Percentiles rank a stretch among this genome's conserved stretches.
Evolutionary conservation across 2,888 invertebrate species (phyloP).

Genomic region (Allacma fusca): DNA sequence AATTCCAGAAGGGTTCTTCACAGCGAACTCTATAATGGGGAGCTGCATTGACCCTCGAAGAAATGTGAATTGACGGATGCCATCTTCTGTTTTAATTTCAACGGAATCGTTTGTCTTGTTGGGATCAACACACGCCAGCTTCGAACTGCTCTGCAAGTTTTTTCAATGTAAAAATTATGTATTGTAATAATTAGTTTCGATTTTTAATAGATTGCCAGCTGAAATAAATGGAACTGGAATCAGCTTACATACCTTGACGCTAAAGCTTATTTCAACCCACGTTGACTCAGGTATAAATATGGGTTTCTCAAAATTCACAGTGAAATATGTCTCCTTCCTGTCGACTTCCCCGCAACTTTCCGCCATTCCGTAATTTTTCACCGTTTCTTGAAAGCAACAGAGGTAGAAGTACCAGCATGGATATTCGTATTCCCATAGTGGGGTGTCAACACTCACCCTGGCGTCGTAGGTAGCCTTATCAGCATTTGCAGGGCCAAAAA

Average conservation of each 20-base stretch:
- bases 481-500: neutral
- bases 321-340: neutral
- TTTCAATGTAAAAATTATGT: too few relatives aligned
- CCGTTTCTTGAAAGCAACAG: neutral
- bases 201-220: too few relatives aligned
- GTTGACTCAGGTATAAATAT: neutral
- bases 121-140: neutral
- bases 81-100: neutral
- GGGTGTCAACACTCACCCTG: neutral
- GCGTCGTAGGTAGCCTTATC: neutral
- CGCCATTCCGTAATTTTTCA: neutral
- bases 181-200: too few relatives aligned
- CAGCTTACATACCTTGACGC: neutral
- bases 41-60: neutral
- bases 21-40: neutral
- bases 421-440: neutral
- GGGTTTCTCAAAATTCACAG: neutral
- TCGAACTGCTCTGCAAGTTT: neutral
- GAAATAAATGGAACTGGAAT: too few relatives aligned
- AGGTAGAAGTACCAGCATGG: neutral
- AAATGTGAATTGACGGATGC: neutral
- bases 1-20: neutral
- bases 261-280: constrained; percentile 7
- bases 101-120: neutral
- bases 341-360: neutral